phyloP scores from a whole-genome alignment of 2,797 vertebrate genomes.

The Cynodonichthys magdalenae region DNA sequence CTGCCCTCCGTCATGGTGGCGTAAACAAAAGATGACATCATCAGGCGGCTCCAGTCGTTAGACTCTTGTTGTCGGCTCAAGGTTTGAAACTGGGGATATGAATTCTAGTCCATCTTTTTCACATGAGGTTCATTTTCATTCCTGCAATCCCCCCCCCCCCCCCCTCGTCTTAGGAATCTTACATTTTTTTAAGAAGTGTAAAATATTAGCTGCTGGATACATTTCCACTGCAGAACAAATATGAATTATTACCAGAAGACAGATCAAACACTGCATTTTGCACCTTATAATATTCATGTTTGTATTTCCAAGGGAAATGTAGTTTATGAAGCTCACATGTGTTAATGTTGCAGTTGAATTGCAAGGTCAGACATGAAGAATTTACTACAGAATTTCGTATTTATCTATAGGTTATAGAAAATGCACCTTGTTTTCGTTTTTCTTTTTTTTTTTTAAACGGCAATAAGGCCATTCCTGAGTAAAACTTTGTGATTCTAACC shows the following conservation, averaged over 20 bases:
- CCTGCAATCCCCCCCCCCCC: neutral
- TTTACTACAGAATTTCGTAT: slow-evolving; percentile 76
- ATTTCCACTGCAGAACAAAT: slow-evolving; percentile 78
- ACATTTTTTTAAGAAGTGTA: slow-evolving; percentile 38
- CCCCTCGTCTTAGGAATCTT: slow-evolving; percentile 31
- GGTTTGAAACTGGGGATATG: slow-evolving; percentile 34
- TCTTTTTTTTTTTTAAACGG: slow-evolving; percentile 45
- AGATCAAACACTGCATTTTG: slow-evolving; percentile 81
- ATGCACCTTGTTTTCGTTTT: slow-evolving; percentile 55
- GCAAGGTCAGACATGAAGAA: slow-evolving; percentile 84
- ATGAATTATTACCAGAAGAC: slow-evolving; percentile 71
- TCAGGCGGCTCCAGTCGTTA: slow-evolving; percentile 33
- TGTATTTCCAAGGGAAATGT: slow-evolving; percentile 88
- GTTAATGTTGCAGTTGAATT: slow-evolving; percentile 89
- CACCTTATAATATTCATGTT: slow-evolving; percentile 85
- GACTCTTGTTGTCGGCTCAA: slow-evolving; percentile 62
- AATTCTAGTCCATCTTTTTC: slow-evolving; percentile 21
- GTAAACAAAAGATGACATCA: no score
- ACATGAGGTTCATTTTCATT: slow-evolving; percentile 31
- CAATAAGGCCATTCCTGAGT: slow-evolving; percentile 39
- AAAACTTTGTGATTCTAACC: slow-evolving; percentile 58
- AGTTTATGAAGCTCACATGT: slow-evolving; percentile 84
- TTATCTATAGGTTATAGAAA: slow-evolving; percentile 56
- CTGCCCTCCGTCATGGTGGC: no score
- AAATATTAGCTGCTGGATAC: slow-evolving; percentile 68